Evolutionary conservation across 2,113 vertebrate species (phyloP), one percentile per base, ranked within the genome.

Genomic region (Menura novaehollandiae): DNA sequence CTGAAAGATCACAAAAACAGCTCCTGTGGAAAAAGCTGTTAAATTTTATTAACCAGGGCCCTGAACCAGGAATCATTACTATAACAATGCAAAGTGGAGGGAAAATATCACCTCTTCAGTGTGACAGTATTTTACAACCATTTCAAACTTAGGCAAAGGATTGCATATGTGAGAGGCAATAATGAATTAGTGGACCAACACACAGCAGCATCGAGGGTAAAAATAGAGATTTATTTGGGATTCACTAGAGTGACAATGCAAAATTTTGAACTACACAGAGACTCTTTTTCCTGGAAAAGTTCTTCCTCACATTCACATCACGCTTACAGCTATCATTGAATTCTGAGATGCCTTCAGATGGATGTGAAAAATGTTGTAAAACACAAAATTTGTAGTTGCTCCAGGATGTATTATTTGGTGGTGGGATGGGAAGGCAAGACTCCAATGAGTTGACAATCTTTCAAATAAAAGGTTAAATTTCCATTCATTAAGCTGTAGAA

Each of bases 1-100:
- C 27, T 90, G 88, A 86, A 90, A 73, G 79, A 94, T 93, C 76
- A 81, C 92, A 92, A 76, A 94, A 95, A 8, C 76, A 81, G 64
- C 56, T 93, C 64, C 73, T 35, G 46, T 58, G 69, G 79, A 85
- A 94, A 95, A 87, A 87, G 23, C 56, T 68, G 52, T 91, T 78
- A 67, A 60, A 78, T 93, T 93, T 84, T 88, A 95, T 91, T 93
- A 95, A 91, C 73, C 73, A 49, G 49, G n/a, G 88, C 88, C 68
- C 44, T 93, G 91, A 94, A 91, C 68, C 88, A 84, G 73, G 86
- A 81, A 77, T 81, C 33, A 8, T 93, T 87, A 47, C 52, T 87
- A 0, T 53, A 89, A 91, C 44, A 86, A 30, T 58, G 39, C 32
- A 63, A 92, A 89, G 68, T n/a, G 60, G 56, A 93, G 60, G 64